Evolutionary conservation across 2,888 invertebrate genomes (phyloP), one percentile per base, ranked within the genome.

Genomic region (Platycheirus rosarum): DNA sequence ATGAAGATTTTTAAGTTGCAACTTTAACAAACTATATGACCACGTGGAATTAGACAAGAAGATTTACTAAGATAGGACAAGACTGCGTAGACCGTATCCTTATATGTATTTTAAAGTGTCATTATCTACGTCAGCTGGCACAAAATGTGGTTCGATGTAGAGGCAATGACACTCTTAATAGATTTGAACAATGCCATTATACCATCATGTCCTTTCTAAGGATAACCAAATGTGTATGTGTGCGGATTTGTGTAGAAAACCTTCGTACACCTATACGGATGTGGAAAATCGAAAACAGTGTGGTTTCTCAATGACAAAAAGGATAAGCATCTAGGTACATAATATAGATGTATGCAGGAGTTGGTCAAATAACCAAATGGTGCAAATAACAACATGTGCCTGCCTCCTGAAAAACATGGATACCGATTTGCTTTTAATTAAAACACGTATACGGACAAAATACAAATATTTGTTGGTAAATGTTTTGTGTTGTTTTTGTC

Each of bases 361-460:
- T 49, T 51, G 65, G 44, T 35, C 57, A 55, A 70, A 76, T 49
- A 62, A 53, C 44, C 44, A 32, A 14, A 55, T 62, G 65, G 48
- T 69, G 66, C 42, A 62, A 29, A 40, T 13, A 53, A 53, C 53
- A 53, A 53, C 53, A 53, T 7, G 37, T 37, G 37, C 13, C 35
- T 20, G 53, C 23, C 51, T 40, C 26, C 32, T 26, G 42, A 53
- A 51, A 53, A 51, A 68, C 60, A 70, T 62, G 37, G 62, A 35
- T 23, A 62, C 65, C 65, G 65, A 80, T 80, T 80, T 80, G 51
- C 80, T 70, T 82, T n/a, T 82, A 82, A 82, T 82, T 82, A 76
- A 76, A 71, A 82, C 76, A 71, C 70, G 62, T 82, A 60, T 55
- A 42, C 44, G 70, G 46, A 62, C 76, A 66, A 60, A 26, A 70